Conservation (phyloP, 2,888 invertebrate species). For the Cataglyphis albicans region DNA sequence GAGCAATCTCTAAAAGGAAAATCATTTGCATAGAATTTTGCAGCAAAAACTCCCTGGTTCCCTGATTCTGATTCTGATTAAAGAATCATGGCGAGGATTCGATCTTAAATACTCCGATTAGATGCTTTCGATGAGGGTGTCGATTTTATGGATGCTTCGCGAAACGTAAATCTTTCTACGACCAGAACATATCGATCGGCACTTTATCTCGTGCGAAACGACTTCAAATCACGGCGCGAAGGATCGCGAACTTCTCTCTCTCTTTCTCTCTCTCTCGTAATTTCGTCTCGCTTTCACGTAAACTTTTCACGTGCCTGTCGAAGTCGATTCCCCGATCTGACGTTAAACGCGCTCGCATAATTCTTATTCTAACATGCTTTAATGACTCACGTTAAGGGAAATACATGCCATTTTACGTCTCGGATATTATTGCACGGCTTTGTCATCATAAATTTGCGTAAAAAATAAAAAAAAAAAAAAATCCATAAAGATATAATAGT, state of each 20-base stretch:
- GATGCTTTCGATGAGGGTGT: conserved; percentile 30
- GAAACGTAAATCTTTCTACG: conserved; percentile 65
- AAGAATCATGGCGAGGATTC: background rate
- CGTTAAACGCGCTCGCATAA: conserved; percentile 26
- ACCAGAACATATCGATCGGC: conserved; percentile 67
- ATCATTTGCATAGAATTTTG: background rate
- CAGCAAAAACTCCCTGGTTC: no score
- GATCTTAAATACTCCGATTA: conserved; percentile 57
- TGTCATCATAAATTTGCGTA: background rate
- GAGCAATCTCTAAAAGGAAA: no score
- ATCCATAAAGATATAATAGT: background rate
- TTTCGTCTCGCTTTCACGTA: conserved; percentile 52
- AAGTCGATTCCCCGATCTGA: conserved; percentile 35
- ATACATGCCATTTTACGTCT: background rate
- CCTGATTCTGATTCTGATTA: no score
- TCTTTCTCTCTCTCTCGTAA: conserved; percentile 47
- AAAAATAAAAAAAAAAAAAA: background rate
- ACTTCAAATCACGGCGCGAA: conserved; percentile 66
- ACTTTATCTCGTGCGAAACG: conserved; percentile 67
- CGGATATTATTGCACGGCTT: background rate
- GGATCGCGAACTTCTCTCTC: conserved; percentile 37
- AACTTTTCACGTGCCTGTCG: conserved; percentile 42
- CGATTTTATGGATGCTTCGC: conserved; percentile 45
- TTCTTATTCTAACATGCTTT: conserved; percentile 3
- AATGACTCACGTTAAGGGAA: conserved; percentile 20